These are phyloP conservation scores for Egretta garzetta DNA, from an alignment of 2,113 vertebrate species.

Conservation along the genomic window DNA sequence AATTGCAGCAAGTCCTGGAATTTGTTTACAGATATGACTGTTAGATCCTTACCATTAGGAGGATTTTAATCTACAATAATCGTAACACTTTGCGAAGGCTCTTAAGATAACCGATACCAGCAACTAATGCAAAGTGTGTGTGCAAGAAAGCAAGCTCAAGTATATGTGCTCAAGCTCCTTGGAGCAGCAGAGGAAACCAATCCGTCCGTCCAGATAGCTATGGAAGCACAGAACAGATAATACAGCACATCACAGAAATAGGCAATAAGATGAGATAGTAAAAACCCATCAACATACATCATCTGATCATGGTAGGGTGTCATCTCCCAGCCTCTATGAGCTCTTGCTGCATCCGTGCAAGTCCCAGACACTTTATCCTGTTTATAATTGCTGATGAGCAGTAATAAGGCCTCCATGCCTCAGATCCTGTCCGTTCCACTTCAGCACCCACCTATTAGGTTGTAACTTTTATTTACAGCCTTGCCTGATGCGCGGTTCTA, in stretches of 20 bases:
- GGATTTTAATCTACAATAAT: constrained; percentile 47
- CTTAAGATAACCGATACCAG: neutral
- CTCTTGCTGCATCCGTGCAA: constrained; percentile 59
- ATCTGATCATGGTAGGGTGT: constrained; percentile 56
- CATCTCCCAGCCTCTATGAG: constrained; percentile 68
- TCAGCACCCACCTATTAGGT: constrained; percentile 75
- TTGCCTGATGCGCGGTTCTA: constrained; percentile 74
- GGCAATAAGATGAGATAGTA: constrained; percentile 69
- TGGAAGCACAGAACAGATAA: constrained; percentile 56
- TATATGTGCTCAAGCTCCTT: neutral
- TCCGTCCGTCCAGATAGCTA: constrained; percentile 31
- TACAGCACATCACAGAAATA: constrained; percentile 67
- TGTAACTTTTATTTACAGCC: constrained; percentile 86
- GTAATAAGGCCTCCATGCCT: constrained; percentile 78
- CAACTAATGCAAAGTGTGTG: neutral
- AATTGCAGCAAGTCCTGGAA: neutral
- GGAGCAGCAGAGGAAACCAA: constrained; percentile 35
- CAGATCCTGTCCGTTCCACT: constrained; percentile 74
- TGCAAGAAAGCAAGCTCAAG: neutral
- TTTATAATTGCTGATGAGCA: constrained; percentile 84
- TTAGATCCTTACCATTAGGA: neutral
- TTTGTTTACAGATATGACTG: neutral
- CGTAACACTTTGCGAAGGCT: constrained; percentile 18
- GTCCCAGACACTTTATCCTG: constrained; percentile 77
- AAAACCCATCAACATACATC: constrained; percentile 76